These are phyloP conservation scores for Fulica atra DNA, from an alignment of 2,113 vertebrate genomes.

Conservation along the genomic window DNA sequence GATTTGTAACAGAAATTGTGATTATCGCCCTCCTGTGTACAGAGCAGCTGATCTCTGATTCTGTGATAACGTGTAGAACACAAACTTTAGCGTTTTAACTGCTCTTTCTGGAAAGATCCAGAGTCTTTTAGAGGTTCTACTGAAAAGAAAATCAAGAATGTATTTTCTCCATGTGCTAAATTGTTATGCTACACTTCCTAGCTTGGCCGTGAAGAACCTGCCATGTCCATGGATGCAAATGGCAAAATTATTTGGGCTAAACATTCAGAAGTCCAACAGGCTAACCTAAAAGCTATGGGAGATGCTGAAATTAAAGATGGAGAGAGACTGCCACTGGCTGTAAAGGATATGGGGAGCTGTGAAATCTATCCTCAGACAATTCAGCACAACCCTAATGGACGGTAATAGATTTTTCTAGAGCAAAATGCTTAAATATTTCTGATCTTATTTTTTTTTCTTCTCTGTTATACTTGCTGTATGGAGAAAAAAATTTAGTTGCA, in stretches of 20 bases:
- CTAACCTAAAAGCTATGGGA: conserved; percentile 99
- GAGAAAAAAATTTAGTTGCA: not conserved
- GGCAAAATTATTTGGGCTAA: conserved; percentile 99
- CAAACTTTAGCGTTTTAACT: not conserved
- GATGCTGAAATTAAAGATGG: conserved; percentile 98
- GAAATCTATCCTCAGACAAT: conserved; percentile 99
- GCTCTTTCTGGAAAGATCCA: not conserved
- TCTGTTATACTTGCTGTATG: not conserved
- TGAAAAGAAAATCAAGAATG: not conserved
- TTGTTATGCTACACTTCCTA: conserved; percentile 45
- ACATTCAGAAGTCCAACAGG: conserved; percentile 97
- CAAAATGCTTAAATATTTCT: not conserved
- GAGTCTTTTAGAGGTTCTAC: not conserved
- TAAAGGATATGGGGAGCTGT: conserved; percentile 99
- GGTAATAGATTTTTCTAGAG: conserved; percentile 72
- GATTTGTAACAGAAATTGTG: not conserved
- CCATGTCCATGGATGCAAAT: conserved; percentile 98
- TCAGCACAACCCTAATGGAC: conserved; percentile 97
- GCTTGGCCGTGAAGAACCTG: conserved; percentile 97
- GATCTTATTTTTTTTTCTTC: not conserved
- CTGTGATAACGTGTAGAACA: not conserved
- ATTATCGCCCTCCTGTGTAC: not conserved
- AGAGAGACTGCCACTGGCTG: conserved; percentile 92
- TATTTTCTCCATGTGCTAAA: not conserved
- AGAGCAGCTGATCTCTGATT: not conserved